Conservation (phyloP, 1,140 invertebrate species). For the Caenorhabditis inopinata region DNA sequence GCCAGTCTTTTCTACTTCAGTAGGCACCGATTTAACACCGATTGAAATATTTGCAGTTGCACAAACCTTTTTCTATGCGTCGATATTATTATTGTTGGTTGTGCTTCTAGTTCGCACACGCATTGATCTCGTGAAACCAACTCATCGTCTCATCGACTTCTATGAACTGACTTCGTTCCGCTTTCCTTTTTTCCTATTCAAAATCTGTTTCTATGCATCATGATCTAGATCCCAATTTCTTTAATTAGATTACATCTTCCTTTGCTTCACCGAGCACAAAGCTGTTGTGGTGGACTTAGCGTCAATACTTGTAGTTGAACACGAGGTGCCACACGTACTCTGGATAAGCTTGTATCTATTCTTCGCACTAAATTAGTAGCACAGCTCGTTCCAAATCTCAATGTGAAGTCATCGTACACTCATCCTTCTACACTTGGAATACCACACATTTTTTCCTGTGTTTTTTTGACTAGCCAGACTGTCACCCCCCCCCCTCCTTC, state of each 20-base stretch:
- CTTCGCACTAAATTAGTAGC: neutral
- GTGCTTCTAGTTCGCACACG: conserved; percentile 26
- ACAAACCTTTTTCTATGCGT: conserved; percentile 12
- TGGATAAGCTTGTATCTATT: neutral
- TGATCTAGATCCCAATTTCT: conserved; percentile 18
- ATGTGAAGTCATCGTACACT: conserved; percentile 27
- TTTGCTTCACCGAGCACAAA: neutral
- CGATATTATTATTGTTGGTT: conserved; percentile 28
- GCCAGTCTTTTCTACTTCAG: conserved; percentile 21
- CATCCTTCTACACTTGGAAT: neutral
- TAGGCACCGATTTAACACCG: neutral
- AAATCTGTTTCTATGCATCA: conserved; percentile 12
- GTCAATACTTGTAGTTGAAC: conserved; percentile 25
- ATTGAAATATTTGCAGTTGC: neutral
- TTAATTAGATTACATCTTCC: neutral
- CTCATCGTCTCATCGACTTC: conserved; percentile 20
- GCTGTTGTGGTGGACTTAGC: neutral
- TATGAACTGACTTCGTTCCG: conserved; percentile 13
- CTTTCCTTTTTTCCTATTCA: neutral
- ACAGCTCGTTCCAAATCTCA: conserved; percentile 21
- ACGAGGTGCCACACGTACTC: neutral
- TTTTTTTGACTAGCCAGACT: too few relatives aligned
- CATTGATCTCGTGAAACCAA: conserved; percentile 28
- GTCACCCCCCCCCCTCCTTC: neutral
- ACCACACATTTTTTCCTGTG: neutral